Conservation (phyloP, 2,888 invertebrate genomes). For the Siphlonurus alternatus region DNA sequence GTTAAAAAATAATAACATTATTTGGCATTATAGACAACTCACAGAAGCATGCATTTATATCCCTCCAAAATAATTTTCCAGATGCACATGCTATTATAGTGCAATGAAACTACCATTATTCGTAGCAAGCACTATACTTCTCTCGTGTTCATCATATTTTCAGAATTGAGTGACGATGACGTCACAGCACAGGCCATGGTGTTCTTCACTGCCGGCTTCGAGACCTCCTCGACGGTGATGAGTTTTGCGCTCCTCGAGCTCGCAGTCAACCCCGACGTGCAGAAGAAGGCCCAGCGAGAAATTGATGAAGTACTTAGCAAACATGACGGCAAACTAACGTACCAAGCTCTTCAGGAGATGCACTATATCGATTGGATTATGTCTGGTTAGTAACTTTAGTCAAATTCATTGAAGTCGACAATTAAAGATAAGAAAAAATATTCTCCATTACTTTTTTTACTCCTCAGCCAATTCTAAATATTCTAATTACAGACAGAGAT, state of each 20-base stretch:
- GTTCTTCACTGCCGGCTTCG: constrained; percentile 6
- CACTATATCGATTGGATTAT: constrained; percentile 5
- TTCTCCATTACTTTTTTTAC: too few species aligned
- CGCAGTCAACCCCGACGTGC: constrained; percentile 4
- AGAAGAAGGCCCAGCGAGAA: not conserved
- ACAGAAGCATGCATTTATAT: too few species aligned
- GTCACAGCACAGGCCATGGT: constrained; percentile 4
- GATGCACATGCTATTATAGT: too few species aligned
- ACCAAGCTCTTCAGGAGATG: constrained; percentile 5
- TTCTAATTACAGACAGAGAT: too few species aligned
- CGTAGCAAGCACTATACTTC: too few species aligned
- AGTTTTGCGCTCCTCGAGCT: constrained; percentile 5
- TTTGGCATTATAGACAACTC: too few species aligned
- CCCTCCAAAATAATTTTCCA: too few species aligned
- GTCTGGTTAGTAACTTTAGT: not conserved
- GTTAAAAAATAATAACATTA: not conserved
- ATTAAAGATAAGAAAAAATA: too few species aligned
- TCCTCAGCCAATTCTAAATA: too few species aligned
- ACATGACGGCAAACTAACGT: constrained; percentile 4
- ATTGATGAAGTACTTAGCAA: not conserved
- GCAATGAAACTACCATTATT: too few species aligned
- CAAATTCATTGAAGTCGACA: too few species aligned
- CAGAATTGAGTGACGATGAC: constrained; percentile 5
- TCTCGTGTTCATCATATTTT: not conserved
- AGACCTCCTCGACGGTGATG: constrained; percentile 6